Evolutionary conservation across 2,113 vertebrate species (phyloP), one percentile per base, ranked within the genome.

Genomic region (Channa argus): DNA sequence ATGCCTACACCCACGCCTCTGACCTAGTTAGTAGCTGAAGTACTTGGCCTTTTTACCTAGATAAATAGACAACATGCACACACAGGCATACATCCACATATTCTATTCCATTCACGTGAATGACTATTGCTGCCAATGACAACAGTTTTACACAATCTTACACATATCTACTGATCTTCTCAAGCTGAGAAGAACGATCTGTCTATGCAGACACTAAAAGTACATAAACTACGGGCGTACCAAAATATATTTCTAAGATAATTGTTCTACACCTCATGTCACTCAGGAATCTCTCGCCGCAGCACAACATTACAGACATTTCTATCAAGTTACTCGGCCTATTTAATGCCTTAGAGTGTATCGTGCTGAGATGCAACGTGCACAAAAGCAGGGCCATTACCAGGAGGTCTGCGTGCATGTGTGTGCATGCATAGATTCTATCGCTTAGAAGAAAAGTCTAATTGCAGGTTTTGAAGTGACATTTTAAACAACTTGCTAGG

Each of bases 221-320:
- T 11, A 34, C 14, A 14, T 49, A 41, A 14, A 51, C 15, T 14
- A 5, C 41, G 2, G n/a, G 46, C 33, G 24, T 7, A 37, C 33
- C 33, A 34, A 12, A 50, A 0, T 3, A 47, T 2, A 2, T 54
- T 6, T 52, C 15, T 65, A 36, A 70, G 1, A 63, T 12, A 5
- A 45, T 53, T 74, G 47, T 60, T 74, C 15, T 8, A 8, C 8
- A 11, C 71, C 70, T 46, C 85, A 76, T 76, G 63, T 75, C 79
- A 87, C 63, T 84, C 46, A 80, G 82, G 87, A 94, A 92, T 93
- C 63, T 94, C 80, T 87, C 92, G 68, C 53, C 11, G 41, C 50
- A 43, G 50, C 79, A 68, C 75, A 73, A 89, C 74, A 83, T 77
- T 34, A 73, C 82, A 66, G 49, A 58, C 82, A 86, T 92, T 92